These are phyloP conservation scores for Eudiplozoon nipponicum DNA, from an alignment of 2,888 invertebrate species.

Conservation along the genomic window DNA sequence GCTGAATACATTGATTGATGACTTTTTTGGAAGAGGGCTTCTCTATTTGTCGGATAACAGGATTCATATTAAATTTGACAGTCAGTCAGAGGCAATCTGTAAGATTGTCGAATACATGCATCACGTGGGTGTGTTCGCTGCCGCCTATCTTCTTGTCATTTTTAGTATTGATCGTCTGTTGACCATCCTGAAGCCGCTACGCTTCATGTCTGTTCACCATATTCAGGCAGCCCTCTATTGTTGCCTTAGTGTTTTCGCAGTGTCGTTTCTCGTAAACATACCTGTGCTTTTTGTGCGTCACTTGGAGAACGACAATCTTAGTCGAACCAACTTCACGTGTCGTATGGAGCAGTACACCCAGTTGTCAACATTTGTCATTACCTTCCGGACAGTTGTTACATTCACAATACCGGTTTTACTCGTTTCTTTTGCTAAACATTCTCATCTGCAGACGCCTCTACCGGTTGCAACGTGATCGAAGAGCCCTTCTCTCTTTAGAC, in stretches of 20 bases:
- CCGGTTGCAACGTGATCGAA: slow-evolving; percentile 6
- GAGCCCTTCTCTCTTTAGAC: slow-evolving; percentile 6
- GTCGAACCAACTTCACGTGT: slow-evolving; percentile 5
- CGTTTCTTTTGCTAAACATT: slow-evolving; percentile 8
- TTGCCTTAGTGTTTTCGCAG: background rate
- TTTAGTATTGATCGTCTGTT: slow-evolving; percentile 14
- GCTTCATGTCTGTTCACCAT: slow-evolving; percentile 13
- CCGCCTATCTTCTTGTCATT: slow-evolving; percentile 14
- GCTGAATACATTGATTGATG: slow-evolving; percentile 16
- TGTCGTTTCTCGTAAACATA: slow-evolving; percentile 9
- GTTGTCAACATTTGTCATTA: background rate
- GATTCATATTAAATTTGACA: slow-evolving; percentile 9
- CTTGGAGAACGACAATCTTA: background rate
- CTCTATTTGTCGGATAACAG: slow-evolving; percentile 7
- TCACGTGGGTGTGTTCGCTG: slow-evolving; percentile 13
- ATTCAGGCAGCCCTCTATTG: background rate
- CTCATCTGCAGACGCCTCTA: slow-evolving; percentile 9
- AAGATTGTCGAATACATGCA: slow-evolving; percentile 17
- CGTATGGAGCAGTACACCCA: background rate
- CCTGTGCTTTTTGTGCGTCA: slow-evolving; percentile 7
- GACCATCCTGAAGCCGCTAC: slow-evolving; percentile 13
- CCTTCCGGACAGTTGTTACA: slow-evolving; percentile 8
- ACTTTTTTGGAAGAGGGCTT: slow-evolving; percentile 15
- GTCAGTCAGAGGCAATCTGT: slow-evolving; percentile 9
- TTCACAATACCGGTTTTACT: slow-evolving; percentile 10